Evolutionary conservation across 2,888 invertebrate genomes (phyloP).

Genomic region (Nudaria mundana): DNA sequence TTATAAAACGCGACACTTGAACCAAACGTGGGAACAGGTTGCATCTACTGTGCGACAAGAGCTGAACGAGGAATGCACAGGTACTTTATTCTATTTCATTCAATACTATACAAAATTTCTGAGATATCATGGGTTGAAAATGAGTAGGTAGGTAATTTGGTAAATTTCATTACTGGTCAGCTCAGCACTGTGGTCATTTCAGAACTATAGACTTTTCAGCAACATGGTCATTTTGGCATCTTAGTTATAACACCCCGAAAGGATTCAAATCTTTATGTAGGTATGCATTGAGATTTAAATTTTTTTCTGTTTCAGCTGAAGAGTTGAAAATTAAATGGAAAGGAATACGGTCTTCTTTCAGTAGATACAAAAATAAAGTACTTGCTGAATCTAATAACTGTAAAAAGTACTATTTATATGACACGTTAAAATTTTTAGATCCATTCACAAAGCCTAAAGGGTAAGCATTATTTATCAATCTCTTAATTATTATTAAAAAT

Average conservation of each 20-base stretch:
- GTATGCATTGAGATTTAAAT: no score
- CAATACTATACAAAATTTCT: no score
- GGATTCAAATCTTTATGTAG: no score
- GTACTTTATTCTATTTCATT: constrained; percentile 26
- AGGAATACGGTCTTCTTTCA: constrained; percentile 44
- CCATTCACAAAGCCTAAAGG: constrained; percentile 37
- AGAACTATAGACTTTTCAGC: no score
- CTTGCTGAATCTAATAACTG: constrained; percentile 13
- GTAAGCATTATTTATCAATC: constrained; percentile 24
- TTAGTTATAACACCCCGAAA: no score
- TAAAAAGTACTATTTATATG: constrained; percentile 45
- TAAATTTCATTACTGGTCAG: no score
- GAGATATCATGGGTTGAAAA: background rate
- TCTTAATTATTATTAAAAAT: background rate
- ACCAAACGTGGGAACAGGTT: constrained; percentile 37
- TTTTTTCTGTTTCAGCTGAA: constrained; percentile 28
- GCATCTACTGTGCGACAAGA: constrained; percentile 33
- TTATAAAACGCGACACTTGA: constrained; percentile 46
- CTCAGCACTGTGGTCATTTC: no score
- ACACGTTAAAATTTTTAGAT: constrained; percentile 39
- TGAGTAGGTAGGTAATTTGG: background rate
- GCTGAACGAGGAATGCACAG: constrained; percentile 39
- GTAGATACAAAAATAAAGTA: constrained; percentile 39
- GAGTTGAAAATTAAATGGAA: constrained; percentile 49
- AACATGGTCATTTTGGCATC: no score